phyloP scores from a whole-genome alignment of 2,797 vertebrate species.

The Arvicola amphibius region DNA sequence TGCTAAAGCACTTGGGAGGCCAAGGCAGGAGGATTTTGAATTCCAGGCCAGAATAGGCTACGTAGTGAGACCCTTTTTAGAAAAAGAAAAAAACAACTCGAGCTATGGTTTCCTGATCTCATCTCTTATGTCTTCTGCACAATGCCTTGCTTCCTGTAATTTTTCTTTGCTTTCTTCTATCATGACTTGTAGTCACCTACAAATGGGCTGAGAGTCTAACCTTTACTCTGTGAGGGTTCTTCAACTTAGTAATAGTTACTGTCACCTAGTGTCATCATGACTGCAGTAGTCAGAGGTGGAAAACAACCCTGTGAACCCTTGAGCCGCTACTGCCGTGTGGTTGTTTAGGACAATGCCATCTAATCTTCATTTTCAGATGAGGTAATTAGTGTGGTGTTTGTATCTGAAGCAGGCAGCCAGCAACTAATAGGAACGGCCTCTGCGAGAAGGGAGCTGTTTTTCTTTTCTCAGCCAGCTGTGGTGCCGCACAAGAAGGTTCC shows the following conservation, averaged over 20 bases:
- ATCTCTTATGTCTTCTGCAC: background rate
- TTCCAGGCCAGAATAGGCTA: background rate
- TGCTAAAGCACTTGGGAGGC: background rate
- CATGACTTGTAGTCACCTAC: conserved; percentile 34
- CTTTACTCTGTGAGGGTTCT: conserved; percentile 43
- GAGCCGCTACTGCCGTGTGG: conserved; percentile 39
- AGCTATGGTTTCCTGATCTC: background rate
- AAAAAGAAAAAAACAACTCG: background rate
- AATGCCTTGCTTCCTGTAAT: background rate
- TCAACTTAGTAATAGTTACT: conserved; percentile 50
- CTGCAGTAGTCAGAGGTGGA: conserved; percentile 34
- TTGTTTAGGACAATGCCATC: conserved; percentile 50
- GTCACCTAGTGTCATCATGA: conserved; percentile 19
- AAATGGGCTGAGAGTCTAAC: conserved; percentile 53
- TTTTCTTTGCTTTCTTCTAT: conserved; percentile 60
- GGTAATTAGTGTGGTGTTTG: conserved; percentile 63
- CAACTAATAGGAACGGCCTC: conserved; percentile 46
- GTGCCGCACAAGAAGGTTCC: background rate
- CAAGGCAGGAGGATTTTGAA: background rate
- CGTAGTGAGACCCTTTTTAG: background rate
- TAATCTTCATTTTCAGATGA: conserved; percentile 71
- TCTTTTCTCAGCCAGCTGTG: conserved; percentile 20
- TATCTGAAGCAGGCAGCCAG: conserved; percentile 65
- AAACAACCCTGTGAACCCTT: conserved; percentile 67
- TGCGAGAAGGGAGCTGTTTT: conserved; percentile 59